These are phyloP conservation scores for Caenorhabditis sinica DNA, from an alignment of 2,888 invertebrate species.

Conservation along the genomic window DNA sequence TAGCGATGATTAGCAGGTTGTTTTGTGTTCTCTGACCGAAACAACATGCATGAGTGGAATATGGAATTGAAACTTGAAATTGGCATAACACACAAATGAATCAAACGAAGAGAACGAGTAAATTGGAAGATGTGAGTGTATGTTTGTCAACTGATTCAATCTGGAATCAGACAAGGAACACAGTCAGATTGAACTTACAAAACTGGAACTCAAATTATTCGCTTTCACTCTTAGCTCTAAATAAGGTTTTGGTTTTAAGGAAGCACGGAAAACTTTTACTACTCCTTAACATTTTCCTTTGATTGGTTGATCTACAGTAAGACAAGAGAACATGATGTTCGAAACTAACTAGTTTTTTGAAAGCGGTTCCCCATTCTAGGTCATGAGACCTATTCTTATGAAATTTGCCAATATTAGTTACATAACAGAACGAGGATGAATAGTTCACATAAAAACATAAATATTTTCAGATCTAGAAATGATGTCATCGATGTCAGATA, in stretches of 20 bases:
- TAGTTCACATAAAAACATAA: too few relatives aligned
- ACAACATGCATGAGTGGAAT: conserved; percentile 14
- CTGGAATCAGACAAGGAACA: too few relatives aligned
- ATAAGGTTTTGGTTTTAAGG: too few relatives aligned
- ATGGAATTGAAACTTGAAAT: not conserved
- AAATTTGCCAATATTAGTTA: not conserved
- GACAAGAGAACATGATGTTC: not conserved
- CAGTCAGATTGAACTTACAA: too few relatives aligned
- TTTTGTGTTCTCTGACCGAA: conserved; percentile 11
- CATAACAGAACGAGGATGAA: too few relatives aligned
- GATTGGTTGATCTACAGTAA: conserved; percentile 1
- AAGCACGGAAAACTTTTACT: too few relatives aligned
- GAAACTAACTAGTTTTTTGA: not conserved
- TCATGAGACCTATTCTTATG: not conserved
- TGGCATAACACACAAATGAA: conserved; percentile 18
- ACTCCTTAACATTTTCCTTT: too few relatives aligned
- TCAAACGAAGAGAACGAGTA: not conserved
- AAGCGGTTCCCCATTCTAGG: not conserved
- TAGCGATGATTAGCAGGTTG: conserved; percentile 20
- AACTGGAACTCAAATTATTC: too few relatives aligned
- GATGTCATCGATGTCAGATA: too few relatives aligned
- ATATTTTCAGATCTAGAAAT: too few relatives aligned
- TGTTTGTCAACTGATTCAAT: too few relatives aligned
- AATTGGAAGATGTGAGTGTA: not conserved
- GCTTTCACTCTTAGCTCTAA: too few relatives aligned